Base-by-base conservation (phyloP, 2,888 invertebrate genomes). In the Habroteleia sp. region DNA sequence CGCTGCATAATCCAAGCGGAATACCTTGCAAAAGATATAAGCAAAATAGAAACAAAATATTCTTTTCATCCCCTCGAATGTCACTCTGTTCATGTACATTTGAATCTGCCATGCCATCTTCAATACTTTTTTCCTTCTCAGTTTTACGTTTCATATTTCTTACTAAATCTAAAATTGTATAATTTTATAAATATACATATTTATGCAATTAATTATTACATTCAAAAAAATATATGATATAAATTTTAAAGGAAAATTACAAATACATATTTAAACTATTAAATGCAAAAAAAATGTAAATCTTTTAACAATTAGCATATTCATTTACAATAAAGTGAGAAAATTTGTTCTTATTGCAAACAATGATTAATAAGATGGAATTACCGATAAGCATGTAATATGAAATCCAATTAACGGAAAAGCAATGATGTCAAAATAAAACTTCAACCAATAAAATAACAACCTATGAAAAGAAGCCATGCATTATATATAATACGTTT, bases 1-100 rank as follows among this genome's bases (percentile, higher is more conserved):
- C 97, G 11, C 96, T 94, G 33, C 96, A 96, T 17, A 99, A 89
- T 0, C 99, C 99, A 1, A 99, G 90, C 0, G 99, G 99, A 87
- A 96, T 95, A 3, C 99, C 99, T 91, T 97, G 97, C 13, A 99
- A 91, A 33, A 99, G 92, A 87, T 99, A 99, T 2, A 99, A 91
- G 87, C 98, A 96, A 77, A 98, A 91, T 42, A 99, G 90, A 68
- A 99, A 91, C 7, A 94, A 92, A 79, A 98, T 96, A 86, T 96
- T 98, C 50, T 91, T 87, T 82, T 92, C 91, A 89, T 96, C 96
- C 7, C 95, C 95, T 11, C 84, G 82, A 56, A 88, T 77, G 58
- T 87, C 83, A n/a, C 86, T 81, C 0, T 74, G 78, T 39, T 88
- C 87, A 0, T 72, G 63, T 5, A 33, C n/a, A 4, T 37, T 58